Percentiles rank a stretch among this genome's conserved stretches.
phyloP scores from a whole-genome alignment of 30 jellyfish, hydroid and myxozoan species.

The Hydra vulgaris region DNA sequence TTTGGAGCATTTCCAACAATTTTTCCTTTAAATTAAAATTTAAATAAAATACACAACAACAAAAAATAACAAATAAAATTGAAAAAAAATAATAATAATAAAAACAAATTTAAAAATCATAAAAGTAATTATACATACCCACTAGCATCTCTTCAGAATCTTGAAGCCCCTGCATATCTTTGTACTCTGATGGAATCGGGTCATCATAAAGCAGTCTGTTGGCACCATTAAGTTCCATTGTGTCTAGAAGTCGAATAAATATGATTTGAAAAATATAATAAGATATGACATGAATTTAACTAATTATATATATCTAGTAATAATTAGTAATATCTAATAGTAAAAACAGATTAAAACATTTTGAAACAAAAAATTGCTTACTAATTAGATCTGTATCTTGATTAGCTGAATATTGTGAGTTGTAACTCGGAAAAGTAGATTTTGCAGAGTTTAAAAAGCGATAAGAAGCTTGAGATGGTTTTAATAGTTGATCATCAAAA shows the following conservation, averaged over 20 bases:
- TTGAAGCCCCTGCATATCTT: slow-evolving; percentile 19
- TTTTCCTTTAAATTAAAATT: background rate
- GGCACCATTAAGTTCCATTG: background rate
- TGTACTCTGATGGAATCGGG: slow-evolving; percentile 2
- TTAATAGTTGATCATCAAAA: background rate
- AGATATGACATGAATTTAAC: too few relatives aligned
- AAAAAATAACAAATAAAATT: background rate
- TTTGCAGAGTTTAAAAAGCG: background rate
- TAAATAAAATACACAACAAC: background rate
- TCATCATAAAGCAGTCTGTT: slow-evolving; percentile 7
- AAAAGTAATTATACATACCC: background rate
- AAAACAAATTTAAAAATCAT: too few relatives aligned
- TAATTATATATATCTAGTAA: too few relatives aligned
- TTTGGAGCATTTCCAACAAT: background rate
- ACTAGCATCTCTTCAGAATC: slow-evolving; percentile 10
- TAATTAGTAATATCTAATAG: too few relatives aligned
- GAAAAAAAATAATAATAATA: too few relatives aligned
- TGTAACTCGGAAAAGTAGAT: background rate
- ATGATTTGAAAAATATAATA: too few relatives aligned
- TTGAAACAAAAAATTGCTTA: background rate
- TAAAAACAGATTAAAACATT: background rate
- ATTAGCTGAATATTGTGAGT: background rate
- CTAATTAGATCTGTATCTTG: background rate
- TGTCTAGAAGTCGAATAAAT: too few relatives aligned
- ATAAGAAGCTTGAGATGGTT: background rate